Percentiles rank a stretch among this genome's conserved stretches.
Evolutionary conservation across 2,113 vertebrate species (phyloP).

Genomic region (Cisticola juncidis): DNA sequence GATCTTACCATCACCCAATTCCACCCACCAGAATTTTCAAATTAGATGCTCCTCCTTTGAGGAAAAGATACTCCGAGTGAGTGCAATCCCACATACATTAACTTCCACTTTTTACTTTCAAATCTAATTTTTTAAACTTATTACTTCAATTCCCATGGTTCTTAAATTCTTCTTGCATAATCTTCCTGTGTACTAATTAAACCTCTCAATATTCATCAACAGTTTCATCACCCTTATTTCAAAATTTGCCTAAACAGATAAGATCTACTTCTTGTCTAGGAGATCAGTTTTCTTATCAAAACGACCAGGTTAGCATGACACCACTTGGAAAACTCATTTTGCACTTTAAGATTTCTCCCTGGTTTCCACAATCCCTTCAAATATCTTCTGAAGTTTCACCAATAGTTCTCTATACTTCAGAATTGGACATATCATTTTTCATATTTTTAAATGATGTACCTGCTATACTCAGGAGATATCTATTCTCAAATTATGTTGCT

Average conservation of each 20-base stretch:
- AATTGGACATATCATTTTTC: neutral
- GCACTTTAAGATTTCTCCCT: neutral
- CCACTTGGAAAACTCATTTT: neutral
- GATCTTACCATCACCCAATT: neutral
- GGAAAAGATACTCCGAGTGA: neutral
- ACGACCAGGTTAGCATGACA: neutral
- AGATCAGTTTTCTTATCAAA: conserved; percentile 6
- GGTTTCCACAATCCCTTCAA: neutral
- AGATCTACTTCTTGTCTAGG: neutral
- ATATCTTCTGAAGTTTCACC: neutral
- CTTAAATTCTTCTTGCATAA: neutral
- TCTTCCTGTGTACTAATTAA: neutral
- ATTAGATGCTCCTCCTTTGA: neutral
- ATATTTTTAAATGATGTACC: neutral
- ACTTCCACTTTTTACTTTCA: neutral
- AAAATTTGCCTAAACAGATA: conserved; percentile 26
- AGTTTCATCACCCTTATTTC: neutral
- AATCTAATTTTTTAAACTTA: neutral
- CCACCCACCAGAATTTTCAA: neutral
- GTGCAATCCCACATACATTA: neutral
- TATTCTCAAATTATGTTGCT: neutral
- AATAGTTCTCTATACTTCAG: neutral
- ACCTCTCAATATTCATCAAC: neutral
- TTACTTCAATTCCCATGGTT: neutral
- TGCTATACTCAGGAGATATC: fast-evolving